Conservation (phyloP, 2,888 invertebrate species). For the Ariolimax columbianus region DNA sequence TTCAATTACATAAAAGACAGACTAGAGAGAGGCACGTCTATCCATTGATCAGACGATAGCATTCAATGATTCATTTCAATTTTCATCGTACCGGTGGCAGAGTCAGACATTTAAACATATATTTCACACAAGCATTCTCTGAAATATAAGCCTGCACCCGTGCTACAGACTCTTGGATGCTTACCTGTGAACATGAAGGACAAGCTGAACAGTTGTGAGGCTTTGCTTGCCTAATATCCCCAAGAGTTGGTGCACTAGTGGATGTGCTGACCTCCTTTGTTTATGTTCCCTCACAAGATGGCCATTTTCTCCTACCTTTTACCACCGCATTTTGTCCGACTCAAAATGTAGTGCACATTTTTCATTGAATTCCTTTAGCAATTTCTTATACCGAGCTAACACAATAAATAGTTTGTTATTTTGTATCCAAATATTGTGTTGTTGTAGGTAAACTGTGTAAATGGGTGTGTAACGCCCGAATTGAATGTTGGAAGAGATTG, state of each 20-base stretch:
- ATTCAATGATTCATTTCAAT: too few relatives aligned
- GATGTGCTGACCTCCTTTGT: conserved; percentile 36
- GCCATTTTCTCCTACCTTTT: conserved; percentile 43
- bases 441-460: not conserved
- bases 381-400: not conserved
- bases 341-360: conserved; percentile 9
- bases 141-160: not conserved
- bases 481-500: not conserved
- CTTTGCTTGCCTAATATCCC: not conserved
- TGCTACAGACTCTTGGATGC: not conserved
- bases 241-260: not conserved
- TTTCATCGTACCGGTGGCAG: too few relatives aligned
- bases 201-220: not conserved
- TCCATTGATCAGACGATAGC: too few relatives aligned
- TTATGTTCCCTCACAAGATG: conserved; percentile 45
- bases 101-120: too few relatives aligned
- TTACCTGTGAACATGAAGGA: conserved; percentile 3
- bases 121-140: not conserved
- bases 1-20: too few relatives aligned
- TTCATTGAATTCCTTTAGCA: not conserved
- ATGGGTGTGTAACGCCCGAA: not conserved
- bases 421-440: not conserved
- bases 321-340: not conserved
- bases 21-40: too few relatives aligned
- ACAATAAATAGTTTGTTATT: not conserved